A percentile compares a stretch with the other conserved stretches of the same genome.
phyloP scores from a whole-genome alignment of 2,888 invertebrate species.

The Ellobium chinense region DNA sequence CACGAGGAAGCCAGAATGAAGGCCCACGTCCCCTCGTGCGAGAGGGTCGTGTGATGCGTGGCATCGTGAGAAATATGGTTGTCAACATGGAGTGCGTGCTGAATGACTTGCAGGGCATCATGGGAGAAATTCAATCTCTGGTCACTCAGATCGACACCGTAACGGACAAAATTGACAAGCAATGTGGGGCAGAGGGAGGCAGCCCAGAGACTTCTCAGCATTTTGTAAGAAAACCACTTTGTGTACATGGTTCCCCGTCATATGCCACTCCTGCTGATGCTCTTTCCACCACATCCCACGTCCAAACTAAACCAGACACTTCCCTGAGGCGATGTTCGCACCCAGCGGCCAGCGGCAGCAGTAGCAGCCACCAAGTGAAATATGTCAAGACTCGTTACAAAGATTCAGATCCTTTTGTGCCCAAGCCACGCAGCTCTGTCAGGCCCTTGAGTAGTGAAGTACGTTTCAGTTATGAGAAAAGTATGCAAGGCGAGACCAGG shows the following conservation, averaged over 20 bases:
- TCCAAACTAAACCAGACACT: background rate
- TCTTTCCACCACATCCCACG: background rate
- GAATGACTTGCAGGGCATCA: conserved; percentile 38
- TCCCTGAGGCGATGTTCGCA: background rate
- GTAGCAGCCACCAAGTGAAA: background rate
- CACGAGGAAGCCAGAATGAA: background rate
- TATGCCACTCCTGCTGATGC: background rate
- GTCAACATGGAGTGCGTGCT: conserved; percentile 40
- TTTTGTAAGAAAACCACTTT: conserved; percentile 17
- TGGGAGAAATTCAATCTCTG: conserved; percentile 43
- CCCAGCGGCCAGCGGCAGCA: background rate
- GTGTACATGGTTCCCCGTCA: background rate
- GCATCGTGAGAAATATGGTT: conserved; percentile 23
- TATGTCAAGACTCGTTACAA: background rate
- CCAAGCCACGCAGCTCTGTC: background rate
- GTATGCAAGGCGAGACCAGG: background rate
- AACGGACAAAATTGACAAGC: conserved; percentile 24
- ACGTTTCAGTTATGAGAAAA: background rate
- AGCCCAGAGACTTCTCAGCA: background rate
- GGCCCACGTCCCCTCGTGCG: background rate
- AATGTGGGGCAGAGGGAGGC: background rate
- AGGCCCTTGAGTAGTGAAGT: background rate
- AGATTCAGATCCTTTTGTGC: background rate
- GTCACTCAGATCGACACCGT: conserved; percentile 36
- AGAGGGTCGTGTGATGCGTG: background rate